Evolutionary conservation across 2,113 vertebrate genomes (phyloP).

Genomic region (Echinops telfairi): DNA sequence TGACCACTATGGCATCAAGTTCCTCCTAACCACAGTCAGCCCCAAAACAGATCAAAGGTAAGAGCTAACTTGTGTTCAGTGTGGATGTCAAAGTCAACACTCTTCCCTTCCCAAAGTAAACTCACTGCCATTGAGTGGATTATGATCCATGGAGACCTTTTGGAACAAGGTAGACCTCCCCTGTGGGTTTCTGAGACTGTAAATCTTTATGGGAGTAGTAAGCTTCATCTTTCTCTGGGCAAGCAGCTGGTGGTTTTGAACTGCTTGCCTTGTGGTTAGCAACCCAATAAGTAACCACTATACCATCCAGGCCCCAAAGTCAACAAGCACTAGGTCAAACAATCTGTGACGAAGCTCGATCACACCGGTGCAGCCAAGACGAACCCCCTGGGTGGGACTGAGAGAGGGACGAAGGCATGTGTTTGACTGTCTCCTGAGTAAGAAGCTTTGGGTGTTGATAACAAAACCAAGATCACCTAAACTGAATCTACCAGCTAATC

Average conservation of each 20-base stretch:
- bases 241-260: no score
- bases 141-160: no score
- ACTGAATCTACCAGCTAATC: neutral
- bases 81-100: neutral
- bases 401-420: neutral
- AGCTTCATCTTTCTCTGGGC: no score
- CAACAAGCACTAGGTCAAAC: neutral
- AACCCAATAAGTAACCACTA: no score
- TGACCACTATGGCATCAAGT: neutral
- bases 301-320: neutral
- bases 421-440: neutral
- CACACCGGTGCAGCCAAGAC: neutral
- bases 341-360: neutral
- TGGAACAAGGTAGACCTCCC: no score
- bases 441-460: neutral
- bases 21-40: neutral
- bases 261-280: no score
- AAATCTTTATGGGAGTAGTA: no score
- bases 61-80: neutral
- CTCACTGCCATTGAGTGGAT: no score
- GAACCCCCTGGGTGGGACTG: neutral
- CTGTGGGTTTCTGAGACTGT: no score
- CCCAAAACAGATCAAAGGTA: neutral
- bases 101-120: no score
- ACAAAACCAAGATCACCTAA: neutral